Evolutionary conservation across 2,888 invertebrate genomes (phyloP).

Genomic region (Nasonovia ribisnigri): DNA sequence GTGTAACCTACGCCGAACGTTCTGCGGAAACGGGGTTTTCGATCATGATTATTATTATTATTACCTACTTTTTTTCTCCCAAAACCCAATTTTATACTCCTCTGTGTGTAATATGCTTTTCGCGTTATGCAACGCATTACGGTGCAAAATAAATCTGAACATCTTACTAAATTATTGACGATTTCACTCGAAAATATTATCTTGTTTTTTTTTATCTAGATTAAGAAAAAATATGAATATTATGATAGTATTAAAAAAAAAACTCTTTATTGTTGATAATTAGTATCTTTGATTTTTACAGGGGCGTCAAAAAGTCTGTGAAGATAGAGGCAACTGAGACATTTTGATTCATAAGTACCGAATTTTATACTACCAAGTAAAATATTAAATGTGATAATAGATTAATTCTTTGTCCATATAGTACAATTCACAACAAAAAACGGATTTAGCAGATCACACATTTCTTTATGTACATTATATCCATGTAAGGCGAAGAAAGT

Average conservation of each 20-base stretch:
- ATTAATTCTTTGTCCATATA: not conserved
- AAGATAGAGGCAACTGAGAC: too few species aligned
- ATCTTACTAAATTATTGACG: not conserved
- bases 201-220: too few species aligned
- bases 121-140: not conserved
- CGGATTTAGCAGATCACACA: not conserved
- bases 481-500: not conserved
- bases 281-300: too few species aligned
- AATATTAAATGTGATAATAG: too few species aligned
- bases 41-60: not conserved
- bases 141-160: not conserved
- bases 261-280: too few species aligned
- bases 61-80: not conserved
- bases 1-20: not conserved
- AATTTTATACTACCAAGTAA: too few species aligned
- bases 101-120: not conserved
- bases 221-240: too few species aligned
- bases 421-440: not conserved
- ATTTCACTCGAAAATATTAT: not conserved
- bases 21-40: not conserved
- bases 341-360: too few species aligned
- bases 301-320: too few species aligned
- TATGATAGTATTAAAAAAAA: too few species aligned
- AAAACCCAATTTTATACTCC: not conserved
- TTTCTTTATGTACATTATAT: not conserved